Evolutionary conservation across 2,797 vertebrate species (phyloP).

Genomic region (Odontamblyopus lacepedii): DNA sequence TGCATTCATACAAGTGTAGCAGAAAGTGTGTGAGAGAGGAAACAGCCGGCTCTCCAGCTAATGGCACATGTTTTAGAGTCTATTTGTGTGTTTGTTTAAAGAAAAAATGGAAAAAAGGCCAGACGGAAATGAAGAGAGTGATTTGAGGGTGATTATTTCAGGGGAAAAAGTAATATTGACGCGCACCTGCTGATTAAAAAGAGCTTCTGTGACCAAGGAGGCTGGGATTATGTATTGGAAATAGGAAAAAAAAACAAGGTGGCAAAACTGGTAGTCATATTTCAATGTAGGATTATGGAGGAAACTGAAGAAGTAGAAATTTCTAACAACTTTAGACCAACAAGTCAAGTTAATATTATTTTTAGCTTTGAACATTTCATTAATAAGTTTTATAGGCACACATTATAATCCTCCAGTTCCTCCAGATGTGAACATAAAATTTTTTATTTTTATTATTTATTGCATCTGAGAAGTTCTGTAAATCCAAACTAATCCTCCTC

Average conservation of each 20-base stretch:
- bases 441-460: no score
- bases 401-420: no score
- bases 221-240: conserved; percentile 39
- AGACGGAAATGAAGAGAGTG: conserved; percentile 38
- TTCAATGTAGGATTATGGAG: neutral
- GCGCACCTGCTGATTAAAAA: conserved; percentile 49
- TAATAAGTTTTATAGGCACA: no score
- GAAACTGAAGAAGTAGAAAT: neutral
- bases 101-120: conserved; percentile 15
- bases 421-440: no score
- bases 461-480: no score
- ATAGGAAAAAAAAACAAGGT: conserved; percentile 18
- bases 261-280: conserved; percentile 17
- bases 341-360: neutral
- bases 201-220: conserved; percentile 56
- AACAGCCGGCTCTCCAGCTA: conserved; percentile 32
- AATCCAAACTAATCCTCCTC: no score
- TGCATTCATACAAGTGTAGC: conserved; percentile 46
- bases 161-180: conserved; percentile 73
- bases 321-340: neutral
- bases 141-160: conserved; percentile 42
- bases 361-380: neutral
- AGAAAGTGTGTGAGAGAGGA: conserved; percentile 29
- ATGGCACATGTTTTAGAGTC: conserved; percentile 38
- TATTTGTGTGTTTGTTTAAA: conserved; percentile 39